A percentile compares a stretch with the other conserved stretches of the same genome.
Conservation (phyloP, 2,797 vertebrate species). For the Thalassophryne amazonica region DNA sequence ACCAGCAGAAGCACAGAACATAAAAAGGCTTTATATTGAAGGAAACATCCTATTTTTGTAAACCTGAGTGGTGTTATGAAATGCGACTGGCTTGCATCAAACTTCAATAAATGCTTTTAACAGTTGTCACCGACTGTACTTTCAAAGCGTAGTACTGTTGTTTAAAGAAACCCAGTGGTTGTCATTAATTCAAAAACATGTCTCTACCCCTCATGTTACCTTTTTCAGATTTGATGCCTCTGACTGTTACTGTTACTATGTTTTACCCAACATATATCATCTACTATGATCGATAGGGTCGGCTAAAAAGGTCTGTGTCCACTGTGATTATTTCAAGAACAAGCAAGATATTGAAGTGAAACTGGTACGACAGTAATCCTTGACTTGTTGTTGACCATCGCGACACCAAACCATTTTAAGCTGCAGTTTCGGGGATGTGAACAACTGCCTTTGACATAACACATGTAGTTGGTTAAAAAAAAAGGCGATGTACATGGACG, state of each 20-base stretch:
- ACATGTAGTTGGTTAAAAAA: no score
- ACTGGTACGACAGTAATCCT: no score
- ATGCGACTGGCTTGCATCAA: constrained; percentile 76
- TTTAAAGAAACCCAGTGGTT: constrained; percentile 32
- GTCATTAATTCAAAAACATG: constrained; percentile 57
- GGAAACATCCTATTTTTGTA: constrained; percentile 38
- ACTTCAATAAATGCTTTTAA: constrained; percentile 61
- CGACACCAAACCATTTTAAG: no score
- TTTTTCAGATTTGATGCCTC: constrained; percentile 27
- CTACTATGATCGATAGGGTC: not conserved
- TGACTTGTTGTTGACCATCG: no score
- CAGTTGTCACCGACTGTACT: constrained; percentile 13
- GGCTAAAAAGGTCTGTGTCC: no score
- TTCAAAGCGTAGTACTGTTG: constrained; percentile 8
- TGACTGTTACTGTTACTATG: not conserved
- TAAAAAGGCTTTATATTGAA: constrained; percentile 11
- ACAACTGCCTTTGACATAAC: no score
- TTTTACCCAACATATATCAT: not conserved
- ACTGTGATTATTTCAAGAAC: no score
- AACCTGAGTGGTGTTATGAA: constrained; percentile 64
- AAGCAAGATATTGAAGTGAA: no score
- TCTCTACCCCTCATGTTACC: constrained; percentile 33
- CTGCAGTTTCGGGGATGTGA: no score
- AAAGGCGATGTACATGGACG: no score
- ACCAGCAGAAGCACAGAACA: constrained; percentile 12